Conservation (phyloP, 2,888 invertebrate genomes). For the Hololepta plana region DNA sequence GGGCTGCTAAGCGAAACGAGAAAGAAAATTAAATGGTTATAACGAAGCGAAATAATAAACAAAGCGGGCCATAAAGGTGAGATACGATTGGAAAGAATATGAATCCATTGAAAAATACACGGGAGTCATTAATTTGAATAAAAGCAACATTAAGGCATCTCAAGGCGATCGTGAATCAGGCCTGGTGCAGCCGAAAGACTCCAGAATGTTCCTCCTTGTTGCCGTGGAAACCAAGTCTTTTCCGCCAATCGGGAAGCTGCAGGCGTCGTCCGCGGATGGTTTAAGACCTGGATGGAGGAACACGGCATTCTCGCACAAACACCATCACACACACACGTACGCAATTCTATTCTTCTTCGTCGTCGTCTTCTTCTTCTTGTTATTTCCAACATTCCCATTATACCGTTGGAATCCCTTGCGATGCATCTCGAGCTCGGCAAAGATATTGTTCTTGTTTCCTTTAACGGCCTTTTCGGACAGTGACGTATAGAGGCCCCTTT, state of each 20-base stretch:
- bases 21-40: too few species aligned
- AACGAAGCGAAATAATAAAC: too few species aligned
- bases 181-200: slow-evolving; percentile 21
- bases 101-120: slow-evolving; percentile 27
- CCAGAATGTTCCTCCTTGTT: slow-evolving; percentile 26
- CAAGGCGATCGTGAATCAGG: slow-evolving; percentile 30
- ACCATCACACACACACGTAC: slow-evolving; percentile 5
- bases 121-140: slow-evolving; percentile 28
- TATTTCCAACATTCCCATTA: slow-evolving; percentile 24
- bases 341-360: slow-evolving; percentile 6
- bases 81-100: slow-evolving; percentile 21
- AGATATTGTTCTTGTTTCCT: slow-evolving; percentile 26
- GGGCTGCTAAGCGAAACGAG: too few species aligned
- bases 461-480: slow-evolving; percentile 23
- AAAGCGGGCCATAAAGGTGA: slow-evolving; percentile 11
- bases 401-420: slow-evolving; percentile 24
- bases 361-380: slow-evolving; percentile 16
- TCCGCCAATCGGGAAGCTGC: slow-evolving; percentile 25
- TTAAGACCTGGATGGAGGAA: slow-evolving; percentile 24
- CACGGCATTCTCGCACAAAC: slow-evolving; percentile 13
- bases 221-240: slow-evolving; percentile 24
- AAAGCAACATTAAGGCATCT: slow-evolving; percentile 30
- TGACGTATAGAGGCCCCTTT: slow-evolving; percentile 18
- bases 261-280: slow-evolving; percentile 25
- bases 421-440: slow-evolving; percentile 21